A percentile compares a stretch with the other conserved stretches of the same genome.
These are phyloP conservation scores for Volucella inanis DNA, from an alignment of 2,888 invertebrate species.

Conservation along the genomic window DNA sequence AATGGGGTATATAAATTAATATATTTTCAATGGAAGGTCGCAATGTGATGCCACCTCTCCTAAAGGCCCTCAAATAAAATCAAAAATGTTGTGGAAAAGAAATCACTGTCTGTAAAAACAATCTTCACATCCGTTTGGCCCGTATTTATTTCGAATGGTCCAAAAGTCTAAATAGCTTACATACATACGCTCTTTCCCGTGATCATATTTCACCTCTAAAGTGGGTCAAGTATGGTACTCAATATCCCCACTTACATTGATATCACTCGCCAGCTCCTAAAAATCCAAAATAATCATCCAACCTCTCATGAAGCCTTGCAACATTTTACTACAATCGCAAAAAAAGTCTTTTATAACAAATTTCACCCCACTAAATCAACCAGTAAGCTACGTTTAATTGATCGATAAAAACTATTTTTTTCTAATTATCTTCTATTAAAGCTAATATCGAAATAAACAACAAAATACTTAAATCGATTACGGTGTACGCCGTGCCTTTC, in stretches of 20 bases:
- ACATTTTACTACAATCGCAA: neutral
- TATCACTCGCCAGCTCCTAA: neutral
- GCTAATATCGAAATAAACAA: neutral
- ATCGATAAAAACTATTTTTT: slow-evolving; percentile 24
- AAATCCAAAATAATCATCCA: neutral
- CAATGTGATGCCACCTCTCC: too few species aligned
- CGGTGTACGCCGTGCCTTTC: neutral
- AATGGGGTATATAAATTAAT: too few species aligned
- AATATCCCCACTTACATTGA: neutral
- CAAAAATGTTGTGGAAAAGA: too few species aligned
- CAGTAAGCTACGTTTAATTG: slow-evolving; percentile 32
- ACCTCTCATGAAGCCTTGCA: slow-evolving; percentile 3
- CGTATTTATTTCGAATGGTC: too few species aligned
- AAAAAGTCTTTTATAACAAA: neutral
- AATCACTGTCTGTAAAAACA: too few species aligned
- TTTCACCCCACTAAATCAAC: neutral
- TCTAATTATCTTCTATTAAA: slow-evolving; percentile 32
- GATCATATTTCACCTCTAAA: neutral
- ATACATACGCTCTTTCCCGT: too few species aligned
- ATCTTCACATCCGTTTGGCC: too few species aligned
- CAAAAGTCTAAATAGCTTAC: too few species aligned
- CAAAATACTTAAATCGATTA: slow-evolving; percentile 7
- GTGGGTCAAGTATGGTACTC: neutral
- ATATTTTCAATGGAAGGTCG: too few species aligned
- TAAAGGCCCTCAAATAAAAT: too few species aligned